Conservation (phyloP, 2,113 vertebrate genomes). For the Mirza zaza region DNA sequence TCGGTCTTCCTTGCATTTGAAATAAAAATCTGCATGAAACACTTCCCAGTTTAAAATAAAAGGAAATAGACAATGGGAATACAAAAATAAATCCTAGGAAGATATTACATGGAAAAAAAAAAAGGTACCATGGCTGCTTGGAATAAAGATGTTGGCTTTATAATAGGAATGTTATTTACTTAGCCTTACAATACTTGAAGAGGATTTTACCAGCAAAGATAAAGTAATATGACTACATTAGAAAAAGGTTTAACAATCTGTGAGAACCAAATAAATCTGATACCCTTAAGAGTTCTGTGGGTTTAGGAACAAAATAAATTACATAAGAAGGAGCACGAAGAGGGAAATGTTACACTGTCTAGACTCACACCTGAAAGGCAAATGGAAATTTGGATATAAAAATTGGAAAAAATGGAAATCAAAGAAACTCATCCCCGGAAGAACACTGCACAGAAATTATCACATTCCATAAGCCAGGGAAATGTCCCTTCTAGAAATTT, state of each 20-base stretch:
- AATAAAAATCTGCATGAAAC: background rate
- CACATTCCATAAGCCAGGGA: background rate
- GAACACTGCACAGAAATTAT: background rate
- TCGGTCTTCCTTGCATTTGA: background rate
- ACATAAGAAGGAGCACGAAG: background rate
- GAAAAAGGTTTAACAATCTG: background rate
- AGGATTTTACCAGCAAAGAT: background rate
- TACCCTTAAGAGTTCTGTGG: background rate
- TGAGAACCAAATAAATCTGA: background rate
- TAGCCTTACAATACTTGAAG: background rate
- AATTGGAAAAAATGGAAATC: background rate
- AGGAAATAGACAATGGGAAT: background rate
- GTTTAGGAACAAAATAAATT: background rate
- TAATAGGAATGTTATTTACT: background rate
- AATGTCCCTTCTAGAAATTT: background rate
- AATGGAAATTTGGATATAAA: background rate
- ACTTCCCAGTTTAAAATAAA: background rate
- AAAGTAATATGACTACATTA: background rate
- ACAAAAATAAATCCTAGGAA: background rate
- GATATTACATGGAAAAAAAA: background rate
- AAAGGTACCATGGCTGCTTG: rapidly evolving
- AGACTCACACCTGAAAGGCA: background rate
- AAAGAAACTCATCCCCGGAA: background rate
- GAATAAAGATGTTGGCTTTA: background rate
- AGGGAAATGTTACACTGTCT: background rate